Conservation (phyloP, 2,113 vertebrate species). For the Labrus mixtus region DNA sequence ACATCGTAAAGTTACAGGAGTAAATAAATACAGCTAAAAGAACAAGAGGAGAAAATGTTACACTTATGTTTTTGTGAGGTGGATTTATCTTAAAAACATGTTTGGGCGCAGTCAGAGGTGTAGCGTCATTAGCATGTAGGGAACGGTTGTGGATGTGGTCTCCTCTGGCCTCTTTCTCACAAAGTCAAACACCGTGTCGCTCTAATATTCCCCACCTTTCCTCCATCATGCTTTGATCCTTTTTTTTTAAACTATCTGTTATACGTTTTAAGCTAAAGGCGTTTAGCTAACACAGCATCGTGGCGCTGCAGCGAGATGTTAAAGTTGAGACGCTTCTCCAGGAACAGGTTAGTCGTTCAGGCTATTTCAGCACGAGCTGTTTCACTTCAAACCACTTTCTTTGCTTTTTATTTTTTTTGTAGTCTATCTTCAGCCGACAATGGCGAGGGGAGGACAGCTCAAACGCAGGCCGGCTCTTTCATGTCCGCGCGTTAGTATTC, state of each 20-base stretch:
- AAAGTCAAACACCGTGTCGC: conserved; percentile 1
- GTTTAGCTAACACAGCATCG: conserved; percentile 47
- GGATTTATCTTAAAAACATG: no score
- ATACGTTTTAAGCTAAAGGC: conserved; percentile 10
- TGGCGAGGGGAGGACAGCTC: conserved; percentile 55
- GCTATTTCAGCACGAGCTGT: conserved; percentile 54
- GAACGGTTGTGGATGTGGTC: conserved; percentile 41
- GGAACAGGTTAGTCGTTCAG: conserved; percentile 36
- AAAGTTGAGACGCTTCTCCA: conserved; percentile 37
- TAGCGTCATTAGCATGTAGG: conserved; percentile 48
- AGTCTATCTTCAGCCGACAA: conserved; percentile 63
- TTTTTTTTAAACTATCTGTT: conserved; percentile 29
- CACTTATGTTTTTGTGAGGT: no score
- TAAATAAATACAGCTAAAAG: no score
- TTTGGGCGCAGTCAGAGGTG: conserved; percentile 60
- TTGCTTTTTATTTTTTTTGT: conserved; percentile 45
- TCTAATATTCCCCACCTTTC: conserved; percentile 44
- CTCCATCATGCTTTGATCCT: conserved; percentile 5
- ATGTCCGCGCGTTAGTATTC: conserved; percentile 78
- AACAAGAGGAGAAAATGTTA: no score
- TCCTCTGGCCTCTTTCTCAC: conserved; percentile 10
- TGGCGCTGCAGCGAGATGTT: conserved; percentile 42
- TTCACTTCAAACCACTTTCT: conserved; percentile 66
- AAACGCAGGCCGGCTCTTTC: conserved; percentile 69
- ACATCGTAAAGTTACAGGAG: no score